These are phyloP conservation scores for Taeniopygia guttata DNA, from an alignment of 2,797 vertebrate genomes.

Conservation along the genomic window DNA sequence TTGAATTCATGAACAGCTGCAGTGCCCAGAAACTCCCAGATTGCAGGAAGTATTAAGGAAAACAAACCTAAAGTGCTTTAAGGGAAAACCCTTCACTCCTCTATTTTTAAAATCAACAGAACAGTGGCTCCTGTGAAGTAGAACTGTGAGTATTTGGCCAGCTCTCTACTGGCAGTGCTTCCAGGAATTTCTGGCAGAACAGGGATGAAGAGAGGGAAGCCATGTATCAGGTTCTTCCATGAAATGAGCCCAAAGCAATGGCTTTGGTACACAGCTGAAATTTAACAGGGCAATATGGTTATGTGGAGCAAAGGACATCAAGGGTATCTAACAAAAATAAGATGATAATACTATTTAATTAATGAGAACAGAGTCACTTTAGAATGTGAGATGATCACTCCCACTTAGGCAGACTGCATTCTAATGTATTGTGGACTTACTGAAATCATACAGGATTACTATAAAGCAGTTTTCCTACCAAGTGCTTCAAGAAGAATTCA, in stretches of 20 bases:
- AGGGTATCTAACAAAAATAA: background rate
- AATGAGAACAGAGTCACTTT: background rate
- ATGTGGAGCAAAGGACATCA: background rate
- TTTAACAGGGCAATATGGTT: background rate
- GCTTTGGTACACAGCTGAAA: background rate
- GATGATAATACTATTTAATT: background rate
- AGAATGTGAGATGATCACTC: background rate
- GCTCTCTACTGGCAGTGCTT: background rate
- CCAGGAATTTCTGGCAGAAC: background rate
- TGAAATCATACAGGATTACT: background rate
- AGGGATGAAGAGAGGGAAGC: background rate
- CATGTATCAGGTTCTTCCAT: background rate
- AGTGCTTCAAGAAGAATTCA: background rate
- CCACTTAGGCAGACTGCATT: background rate
- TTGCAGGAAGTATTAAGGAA: slow-evolving; percentile 11
- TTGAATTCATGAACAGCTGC: background rate
- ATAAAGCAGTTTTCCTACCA: background rate
- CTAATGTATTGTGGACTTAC: background rate
- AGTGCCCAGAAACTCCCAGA: background rate
- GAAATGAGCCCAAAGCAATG: background rate
- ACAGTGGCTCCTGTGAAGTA: background rate
- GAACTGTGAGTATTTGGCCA: background rate
- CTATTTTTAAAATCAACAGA: background rate
- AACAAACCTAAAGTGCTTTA: background rate
- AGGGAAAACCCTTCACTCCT: background rate